Conservation (phyloP, 2,797 vertebrate genomes). For the Gymnocypris eckloni region DNA sequence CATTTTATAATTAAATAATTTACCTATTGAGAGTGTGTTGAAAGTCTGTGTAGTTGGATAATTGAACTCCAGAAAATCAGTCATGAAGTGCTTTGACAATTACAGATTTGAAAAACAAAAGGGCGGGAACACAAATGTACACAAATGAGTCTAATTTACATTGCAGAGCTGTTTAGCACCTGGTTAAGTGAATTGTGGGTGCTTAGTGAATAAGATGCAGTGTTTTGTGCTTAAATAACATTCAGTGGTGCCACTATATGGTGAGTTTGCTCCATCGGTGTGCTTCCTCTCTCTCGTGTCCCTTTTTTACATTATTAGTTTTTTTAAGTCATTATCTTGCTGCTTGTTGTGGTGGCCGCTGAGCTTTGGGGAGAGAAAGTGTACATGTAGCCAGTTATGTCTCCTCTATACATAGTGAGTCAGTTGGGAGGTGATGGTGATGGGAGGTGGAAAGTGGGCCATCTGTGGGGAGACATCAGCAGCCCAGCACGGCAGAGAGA, state of each 20-base stretch:
- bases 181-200: neutral
- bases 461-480: conserved; percentile 85
- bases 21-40: too few relatives aligned
- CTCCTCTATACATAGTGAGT: conserved; percentile 46
- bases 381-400: conserved; percentile 38
- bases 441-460: conserved; percentile 67
- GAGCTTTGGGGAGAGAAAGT: conserved; percentile 30
- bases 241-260: neutral
- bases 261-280: neutral
- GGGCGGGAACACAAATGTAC: neutral
- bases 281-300: neutral
- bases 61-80: too few relatives aligned
- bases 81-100: too few relatives aligned
- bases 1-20: too few relatives aligned
- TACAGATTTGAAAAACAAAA: too few relatives aligned
- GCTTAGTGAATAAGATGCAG: neutral
- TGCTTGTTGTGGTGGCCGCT: conserved; percentile 14
- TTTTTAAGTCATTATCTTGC: conserved; percentile 23
- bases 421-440: conserved; percentile 52
- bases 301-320: conserved; percentile 17
- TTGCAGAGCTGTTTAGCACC: neutral
- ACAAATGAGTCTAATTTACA: neutral
- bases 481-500: conserved; percentile 78
- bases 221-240: neutral
- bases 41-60: too few relatives aligned